A percentile compares a stretch with the other conserved stretches of the same genome.
Evolutionary conservation across 53 echinoderm and acorn worm genomes (phyloP).

Genomic region (Echinarachnius parma): DNA sequence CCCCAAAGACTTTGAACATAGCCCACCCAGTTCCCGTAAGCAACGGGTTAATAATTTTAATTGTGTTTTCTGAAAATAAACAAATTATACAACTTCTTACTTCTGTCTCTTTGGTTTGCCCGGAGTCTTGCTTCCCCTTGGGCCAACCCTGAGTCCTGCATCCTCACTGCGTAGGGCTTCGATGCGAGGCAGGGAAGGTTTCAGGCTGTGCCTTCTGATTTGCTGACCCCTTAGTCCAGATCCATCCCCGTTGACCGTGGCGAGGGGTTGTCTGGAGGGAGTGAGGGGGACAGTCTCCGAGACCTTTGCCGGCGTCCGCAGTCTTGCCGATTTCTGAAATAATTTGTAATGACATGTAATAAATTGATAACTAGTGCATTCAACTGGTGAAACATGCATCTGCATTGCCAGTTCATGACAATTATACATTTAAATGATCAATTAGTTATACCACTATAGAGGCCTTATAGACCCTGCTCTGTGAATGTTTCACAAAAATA

Average conservation of each 20-base stretch:
- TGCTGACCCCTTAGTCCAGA: slow-evolving; percentile 28
- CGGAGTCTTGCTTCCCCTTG: neutral
- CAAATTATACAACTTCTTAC: neutral
- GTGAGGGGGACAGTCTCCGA: neutral
- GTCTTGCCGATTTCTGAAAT: neutral
- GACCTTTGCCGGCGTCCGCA: slow-evolving; percentile 16
- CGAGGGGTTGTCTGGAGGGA: slow-evolving; percentile 28
- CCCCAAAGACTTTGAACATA: no score
- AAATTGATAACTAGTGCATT: neutral
- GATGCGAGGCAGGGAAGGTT: slow-evolving; percentile 32
- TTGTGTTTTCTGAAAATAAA: no score
- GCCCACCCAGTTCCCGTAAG: no score
- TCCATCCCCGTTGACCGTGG: slow-evolving; percentile 11
- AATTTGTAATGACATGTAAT: neutral
- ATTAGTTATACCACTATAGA: no score
- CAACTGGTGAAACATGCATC: neutral
- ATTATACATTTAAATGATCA: neutral
- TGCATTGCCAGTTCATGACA: neutral
- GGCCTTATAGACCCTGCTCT: no score
- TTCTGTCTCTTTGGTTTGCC: slow-evolving; percentile 5
- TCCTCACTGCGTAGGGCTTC: slow-evolving; percentile 30
- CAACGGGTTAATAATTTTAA: no score
- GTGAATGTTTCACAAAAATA: no score
- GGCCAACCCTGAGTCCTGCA: no score
- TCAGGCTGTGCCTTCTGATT: neutral